phyloP scores from a whole-genome alignment of 2,888 invertebrate genomes.

The Gibbula magus region DNA sequence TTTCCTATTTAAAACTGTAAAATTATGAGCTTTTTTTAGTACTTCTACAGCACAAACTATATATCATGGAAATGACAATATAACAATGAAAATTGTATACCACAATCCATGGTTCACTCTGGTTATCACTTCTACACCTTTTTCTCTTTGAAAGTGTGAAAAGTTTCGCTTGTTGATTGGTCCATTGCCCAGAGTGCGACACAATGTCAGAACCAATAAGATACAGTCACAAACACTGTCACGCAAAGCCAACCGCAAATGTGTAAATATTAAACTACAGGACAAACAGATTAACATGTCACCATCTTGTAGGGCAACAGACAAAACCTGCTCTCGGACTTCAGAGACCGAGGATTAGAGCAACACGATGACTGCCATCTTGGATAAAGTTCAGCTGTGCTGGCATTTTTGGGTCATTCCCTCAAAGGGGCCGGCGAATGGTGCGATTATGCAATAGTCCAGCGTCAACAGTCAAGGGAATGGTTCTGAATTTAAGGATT shows the following conservation, averaged over 20 bases:
- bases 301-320: not conserved
- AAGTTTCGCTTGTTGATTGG: too few species aligned
- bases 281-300: not conserved
- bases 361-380: not conserved
- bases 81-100: too few species aligned
- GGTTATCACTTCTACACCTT: too few species aligned
- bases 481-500: not conserved
- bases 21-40: too few species aligned
- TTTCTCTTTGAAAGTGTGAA: too few species aligned
- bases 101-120: too few species aligned
- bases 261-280: not conserved
- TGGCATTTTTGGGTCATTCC: not conserved
- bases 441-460: not conserved
- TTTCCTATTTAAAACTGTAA: too few species aligned
- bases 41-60: too few species aligned
- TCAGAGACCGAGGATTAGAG: not conserved
- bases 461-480: not conserved
- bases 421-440: not conserved
- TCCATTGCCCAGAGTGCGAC: too few species aligned
- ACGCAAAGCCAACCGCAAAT: not conserved
- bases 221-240: not conserved
- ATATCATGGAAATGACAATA: too few species aligned
- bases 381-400: not conserved
- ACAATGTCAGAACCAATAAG: not conserved
- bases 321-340: not conserved